These are phyloP conservation scores for Aquatica leii DNA, from an alignment of 2,888 invertebrate species.

Conservation along the genomic window DNA sequence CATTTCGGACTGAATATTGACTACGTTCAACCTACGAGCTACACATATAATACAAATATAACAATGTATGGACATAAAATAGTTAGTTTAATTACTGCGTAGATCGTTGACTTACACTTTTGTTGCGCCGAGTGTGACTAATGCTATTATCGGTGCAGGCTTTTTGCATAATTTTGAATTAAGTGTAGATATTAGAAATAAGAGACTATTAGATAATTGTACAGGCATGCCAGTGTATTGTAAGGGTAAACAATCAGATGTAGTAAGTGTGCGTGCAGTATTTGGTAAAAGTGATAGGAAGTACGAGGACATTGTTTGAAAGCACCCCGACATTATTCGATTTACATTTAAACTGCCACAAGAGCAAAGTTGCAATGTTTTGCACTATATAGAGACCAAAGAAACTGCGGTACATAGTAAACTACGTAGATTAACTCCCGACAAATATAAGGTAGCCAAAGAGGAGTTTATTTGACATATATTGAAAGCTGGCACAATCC, in stretches of 20 bases:
- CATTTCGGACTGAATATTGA: no score
- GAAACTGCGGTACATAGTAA: slow-evolving; percentile 14
- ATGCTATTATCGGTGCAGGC: no score
- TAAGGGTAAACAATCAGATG: background rate
- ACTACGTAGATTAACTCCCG: no score
- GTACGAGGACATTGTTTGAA: no score
- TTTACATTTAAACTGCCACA: no score
- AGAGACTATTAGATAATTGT: background rate
- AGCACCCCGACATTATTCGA: no score
- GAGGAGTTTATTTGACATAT: slow-evolving; percentile 43
- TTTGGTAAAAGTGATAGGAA: no score
- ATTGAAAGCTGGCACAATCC: no score
- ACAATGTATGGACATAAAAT: background rate
- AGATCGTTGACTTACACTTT: slow-evolving; percentile 1
- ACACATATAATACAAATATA: background rate
- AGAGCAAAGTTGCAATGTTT: no score
- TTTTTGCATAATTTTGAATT: no score
- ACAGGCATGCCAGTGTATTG: background rate
- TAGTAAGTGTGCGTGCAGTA: no score
- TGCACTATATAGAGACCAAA: slow-evolving; percentile 1
- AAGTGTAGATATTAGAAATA: slow-evolving; percentile 16
- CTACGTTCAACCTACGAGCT: background rate
- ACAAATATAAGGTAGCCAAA: slow-evolving; percentile 39
- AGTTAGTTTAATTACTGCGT: background rate
- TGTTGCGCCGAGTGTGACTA: slow-evolving; percentile 6